phyloP scores from a whole-genome alignment of 2,888 invertebrate genomes.

The Asteroscopus sphinx region DNA sequence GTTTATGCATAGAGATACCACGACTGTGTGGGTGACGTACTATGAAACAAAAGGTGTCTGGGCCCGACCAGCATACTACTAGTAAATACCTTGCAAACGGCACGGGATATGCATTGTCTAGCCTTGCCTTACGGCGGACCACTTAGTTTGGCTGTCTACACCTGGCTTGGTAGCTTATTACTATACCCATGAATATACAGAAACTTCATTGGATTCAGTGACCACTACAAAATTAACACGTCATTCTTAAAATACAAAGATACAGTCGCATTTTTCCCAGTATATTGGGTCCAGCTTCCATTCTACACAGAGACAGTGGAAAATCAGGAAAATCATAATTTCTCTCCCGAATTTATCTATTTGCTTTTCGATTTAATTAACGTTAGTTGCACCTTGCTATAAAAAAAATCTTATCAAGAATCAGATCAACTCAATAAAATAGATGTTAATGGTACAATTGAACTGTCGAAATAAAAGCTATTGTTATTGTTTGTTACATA shows the following conservation, averaged over 20 bases:
- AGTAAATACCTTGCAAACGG: constrained; percentile 62
- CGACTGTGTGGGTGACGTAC: constrained; percentile 44
- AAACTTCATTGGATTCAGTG: background rate
- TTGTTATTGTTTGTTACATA: too few relatives aligned
- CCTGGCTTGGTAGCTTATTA: constrained; percentile 8
- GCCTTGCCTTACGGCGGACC: constrained; percentile 58
- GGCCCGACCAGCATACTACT: constrained; percentile 53
- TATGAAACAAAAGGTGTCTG: constrained; percentile 71
- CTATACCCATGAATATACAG: constrained; percentile 20
- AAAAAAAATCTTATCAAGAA: too few relatives aligned
- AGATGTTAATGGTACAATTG: too few relatives aligned
- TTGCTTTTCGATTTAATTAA: too few relatives aligned
- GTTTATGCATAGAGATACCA: constrained; percentile 25
- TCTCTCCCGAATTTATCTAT: too few relatives aligned
- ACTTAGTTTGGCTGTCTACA: constrained; percentile 37
- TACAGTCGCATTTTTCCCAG: too few relatives aligned
- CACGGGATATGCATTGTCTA: constrained; percentile 71
- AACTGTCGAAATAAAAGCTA: too few relatives aligned
- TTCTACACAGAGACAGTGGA: too few relatives aligned
- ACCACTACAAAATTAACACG: background rate
- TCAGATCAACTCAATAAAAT: too few relatives aligned
- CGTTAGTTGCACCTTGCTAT: too few relatives aligned
- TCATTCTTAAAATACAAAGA: background rate
- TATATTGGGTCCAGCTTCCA: too few relatives aligned
- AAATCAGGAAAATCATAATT: too few relatives aligned